Evolutionary conservation across 2,888 invertebrate species (phyloP).

Genomic region (Campoletis raptor): DNA sequence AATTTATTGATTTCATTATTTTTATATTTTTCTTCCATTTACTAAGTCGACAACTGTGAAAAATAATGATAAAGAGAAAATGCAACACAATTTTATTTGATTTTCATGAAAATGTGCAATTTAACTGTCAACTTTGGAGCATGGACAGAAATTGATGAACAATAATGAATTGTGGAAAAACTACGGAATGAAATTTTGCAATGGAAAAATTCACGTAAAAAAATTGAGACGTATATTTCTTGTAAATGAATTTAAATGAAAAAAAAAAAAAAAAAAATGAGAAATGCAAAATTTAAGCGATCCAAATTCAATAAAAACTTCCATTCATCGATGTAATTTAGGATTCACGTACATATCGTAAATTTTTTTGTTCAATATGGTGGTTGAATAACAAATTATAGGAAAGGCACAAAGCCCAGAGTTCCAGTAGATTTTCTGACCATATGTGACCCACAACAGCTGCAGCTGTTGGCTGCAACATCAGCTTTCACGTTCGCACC

Average conservation of each 20-base stretch:
- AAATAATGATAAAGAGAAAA: too few species aligned
- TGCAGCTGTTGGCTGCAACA: constrained; percentile 70
- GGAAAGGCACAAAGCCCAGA: constrained; percentile 24
- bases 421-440: constrained; percentile 66
- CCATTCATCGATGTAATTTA: not conserved
- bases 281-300: too few species aligned
- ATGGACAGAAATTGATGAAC: not conserved
- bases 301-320: not conserved
- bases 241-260: not conserved
- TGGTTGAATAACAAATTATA: constrained; percentile 41
- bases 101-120: too few species aligned
- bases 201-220: too few species aligned
- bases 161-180: not conserved
- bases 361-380: not conserved
- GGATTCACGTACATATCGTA: not conserved
- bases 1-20: too few species aligned
- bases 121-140: too few species aligned
- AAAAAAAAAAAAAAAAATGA: too few species aligned
- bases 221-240: too few species aligned
- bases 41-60: too few species aligned
- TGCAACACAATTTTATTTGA: too few species aligned
- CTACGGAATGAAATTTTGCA: not conserved
- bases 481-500: constrained; percentile 53
- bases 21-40: too few species aligned
- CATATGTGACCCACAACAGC: constrained; percentile 76